Percentiles rank a stretch among this genome's conserved stretches.
phyloP scores from a whole-genome alignment of 2,888 invertebrate genomes.

The Sinelater perroti region DNA sequence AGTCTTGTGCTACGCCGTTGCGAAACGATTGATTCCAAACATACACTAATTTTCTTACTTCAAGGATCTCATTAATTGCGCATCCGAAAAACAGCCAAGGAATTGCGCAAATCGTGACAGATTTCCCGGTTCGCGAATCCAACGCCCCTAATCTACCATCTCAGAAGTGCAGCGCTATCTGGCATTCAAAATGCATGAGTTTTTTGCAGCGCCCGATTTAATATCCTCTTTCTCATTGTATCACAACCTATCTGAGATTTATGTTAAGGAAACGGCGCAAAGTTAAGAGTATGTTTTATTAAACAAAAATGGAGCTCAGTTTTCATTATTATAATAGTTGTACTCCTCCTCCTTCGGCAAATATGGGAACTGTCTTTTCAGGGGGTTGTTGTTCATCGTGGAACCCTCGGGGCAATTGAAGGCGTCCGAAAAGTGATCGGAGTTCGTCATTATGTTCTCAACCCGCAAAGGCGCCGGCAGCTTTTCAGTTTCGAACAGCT shows the following conservation, averaged over 20 bases:
- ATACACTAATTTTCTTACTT: too few species aligned
- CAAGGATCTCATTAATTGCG: too few species aligned
- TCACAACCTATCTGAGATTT: neutral
- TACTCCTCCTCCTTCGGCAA: conserved; percentile 6
- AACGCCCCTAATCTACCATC: conserved; percentile 10
- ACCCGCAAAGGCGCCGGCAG: conserved; percentile 47
- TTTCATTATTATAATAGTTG: neutral
- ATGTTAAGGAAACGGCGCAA: neutral
- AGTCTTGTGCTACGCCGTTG: too few species aligned
- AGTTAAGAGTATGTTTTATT: neutral
- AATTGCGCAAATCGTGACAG: too few species aligned
- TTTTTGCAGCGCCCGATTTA: conserved; percentile 3
- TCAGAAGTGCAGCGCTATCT: conserved; percentile 8
- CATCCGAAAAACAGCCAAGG: too few species aligned
- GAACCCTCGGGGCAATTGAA: conserved; percentile 47
- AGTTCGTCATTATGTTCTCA: conserved; percentile 47
- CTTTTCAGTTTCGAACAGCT: conserved; percentile 45
- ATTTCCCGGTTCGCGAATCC: too few species aligned
- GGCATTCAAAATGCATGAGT: conserved; percentile 18
- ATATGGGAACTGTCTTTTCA: conserved; percentile 45
- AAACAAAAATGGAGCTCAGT: neutral
- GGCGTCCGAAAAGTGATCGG: conserved; percentile 40
- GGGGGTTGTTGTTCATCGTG: conserved; percentile 39
- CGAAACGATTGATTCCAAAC: too few species aligned
- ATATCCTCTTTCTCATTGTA: neutral